These are phyloP conservation scores for Chrysocyon brachyurus DNA, from an alignment of 2,797 vertebrate species.

Conservation along the genomic window DNA sequence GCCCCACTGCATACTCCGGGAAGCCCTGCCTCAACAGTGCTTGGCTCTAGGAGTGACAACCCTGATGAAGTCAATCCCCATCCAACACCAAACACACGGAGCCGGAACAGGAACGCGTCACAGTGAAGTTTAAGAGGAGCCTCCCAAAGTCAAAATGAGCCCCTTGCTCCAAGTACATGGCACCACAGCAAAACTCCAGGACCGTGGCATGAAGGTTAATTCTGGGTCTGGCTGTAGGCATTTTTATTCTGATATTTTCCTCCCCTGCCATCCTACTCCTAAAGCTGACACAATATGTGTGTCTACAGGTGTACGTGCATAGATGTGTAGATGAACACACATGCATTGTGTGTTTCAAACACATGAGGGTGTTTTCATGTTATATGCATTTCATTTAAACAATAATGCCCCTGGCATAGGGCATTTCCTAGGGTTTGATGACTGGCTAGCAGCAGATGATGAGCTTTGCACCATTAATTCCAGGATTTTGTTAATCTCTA, in stretches of 20 bases:
- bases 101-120: not conserved
- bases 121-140: not conserved
- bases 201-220: not conserved
- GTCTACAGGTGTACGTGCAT: not conserved
- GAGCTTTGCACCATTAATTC: slow-evolving; percentile 69
- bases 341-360: not conserved
- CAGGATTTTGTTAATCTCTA: not conserved
- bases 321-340: not conserved
- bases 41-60: not conserved
- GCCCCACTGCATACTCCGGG: not conserved
- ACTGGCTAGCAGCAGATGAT: slow-evolving; percentile 41
- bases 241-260: not conserved
- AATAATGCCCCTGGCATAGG: not conserved
- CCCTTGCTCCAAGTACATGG: not conserved
- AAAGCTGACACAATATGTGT: not conserved
- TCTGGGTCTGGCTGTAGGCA: not conserved
- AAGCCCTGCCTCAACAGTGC: not conserved
- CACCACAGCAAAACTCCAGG: not conserved
- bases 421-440: slow-evolving; percentile 62
- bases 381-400: slow-evolving; percentile 24
- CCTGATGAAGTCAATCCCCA: not conserved
- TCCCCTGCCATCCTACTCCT: not conserved
- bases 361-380: not conserved
- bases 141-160: not conserved
- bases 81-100: not conserved